A percentile compares a stretch with the other conserved stretches of the same genome.
These are phyloP conservation scores for Netelia virgata DNA, from an alignment of 2,888 invertebrate species.

Conservation along the genomic window DNA sequence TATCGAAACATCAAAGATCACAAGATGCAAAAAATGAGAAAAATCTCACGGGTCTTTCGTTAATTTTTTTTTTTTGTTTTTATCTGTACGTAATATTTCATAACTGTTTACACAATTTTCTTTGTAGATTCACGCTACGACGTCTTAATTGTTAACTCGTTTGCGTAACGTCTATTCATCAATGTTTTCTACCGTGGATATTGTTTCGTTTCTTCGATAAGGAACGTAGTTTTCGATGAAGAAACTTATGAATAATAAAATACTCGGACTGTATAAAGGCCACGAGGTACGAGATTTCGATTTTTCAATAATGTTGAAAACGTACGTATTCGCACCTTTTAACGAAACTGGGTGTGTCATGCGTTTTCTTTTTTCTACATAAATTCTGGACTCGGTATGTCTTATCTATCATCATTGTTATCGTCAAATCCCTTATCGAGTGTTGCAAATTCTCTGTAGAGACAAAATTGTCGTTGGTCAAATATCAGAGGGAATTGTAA, in stretches of 20 bases:
- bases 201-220: neutral
- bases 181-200: neutral
- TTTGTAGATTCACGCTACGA: neutral
- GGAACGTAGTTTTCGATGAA: neutral
- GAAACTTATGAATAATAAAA: slow-evolving; percentile 4
- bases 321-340: too few relatives aligned
- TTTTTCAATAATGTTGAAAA: too few relatives aligned
- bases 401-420: too few relatives aligned
- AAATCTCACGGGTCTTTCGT: neutral
- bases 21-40: neutral
- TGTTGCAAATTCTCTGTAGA: too few relatives aligned
- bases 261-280: neutral
- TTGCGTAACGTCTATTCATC: neutral
- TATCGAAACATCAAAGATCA: neutral
- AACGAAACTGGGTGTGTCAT: too few relatives aligned
- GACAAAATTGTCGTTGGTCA: too few relatives aligned
- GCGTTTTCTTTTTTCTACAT: too few relatives aligned
- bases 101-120: neutral
- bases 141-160: neutral
- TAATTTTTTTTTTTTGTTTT: neutral
- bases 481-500: too few relatives aligned
- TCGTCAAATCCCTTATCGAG: too few relatives aligned
- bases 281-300: too few relatives aligned
- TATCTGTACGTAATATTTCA: neutral
- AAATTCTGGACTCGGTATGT: too few relatives aligned